Evolutionary conservation across 1,140 invertebrate genomes (phyloP).

Genomic region (Aricia agestis): DNA sequence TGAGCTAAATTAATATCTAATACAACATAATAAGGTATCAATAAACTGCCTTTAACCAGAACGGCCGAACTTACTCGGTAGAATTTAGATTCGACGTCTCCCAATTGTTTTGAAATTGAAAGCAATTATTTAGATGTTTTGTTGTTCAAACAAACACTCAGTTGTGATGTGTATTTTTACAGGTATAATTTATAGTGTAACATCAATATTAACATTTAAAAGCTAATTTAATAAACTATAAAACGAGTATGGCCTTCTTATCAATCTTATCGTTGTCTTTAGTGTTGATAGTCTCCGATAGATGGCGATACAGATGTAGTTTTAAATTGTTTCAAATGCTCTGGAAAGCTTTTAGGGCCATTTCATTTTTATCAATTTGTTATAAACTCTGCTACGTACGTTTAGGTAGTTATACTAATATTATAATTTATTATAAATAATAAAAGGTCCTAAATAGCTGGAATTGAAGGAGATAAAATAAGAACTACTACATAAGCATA

Average conservation of each 20-base stretch:
- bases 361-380: too few species aligned
- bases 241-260: neutral
- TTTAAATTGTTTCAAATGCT: neutral
- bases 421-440: too few species aligned
- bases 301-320: slow-evolving; percentile 31
- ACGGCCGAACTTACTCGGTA: neutral
- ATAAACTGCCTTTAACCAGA: neutral
- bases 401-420: too few species aligned
- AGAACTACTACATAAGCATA: too few species aligned
- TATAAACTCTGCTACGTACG: too few species aligned
- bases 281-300: slow-evolving; percentile 14
- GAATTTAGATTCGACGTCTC: slow-evolving; percentile 29
- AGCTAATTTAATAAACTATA: neutral
- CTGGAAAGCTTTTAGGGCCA: too few species aligned
- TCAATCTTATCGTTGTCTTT: neutral
- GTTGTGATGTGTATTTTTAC: slow-evolving; percentile 49
- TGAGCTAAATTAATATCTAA: neutral
- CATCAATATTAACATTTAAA: slow-evolving; percentile 35
- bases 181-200: slow-evolving; percentile 39
- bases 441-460: too few species aligned
- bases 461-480: too few species aligned
- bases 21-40: neutral
- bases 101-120: slow-evolving; percentile 71
- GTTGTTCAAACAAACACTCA: slow-evolving; percentile 65
- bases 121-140: slow-evolving; percentile 66